phyloP scores from a whole-genome alignment of 2,888 invertebrate genomes.

The Aphidoletes aphidimyza region DNA sequence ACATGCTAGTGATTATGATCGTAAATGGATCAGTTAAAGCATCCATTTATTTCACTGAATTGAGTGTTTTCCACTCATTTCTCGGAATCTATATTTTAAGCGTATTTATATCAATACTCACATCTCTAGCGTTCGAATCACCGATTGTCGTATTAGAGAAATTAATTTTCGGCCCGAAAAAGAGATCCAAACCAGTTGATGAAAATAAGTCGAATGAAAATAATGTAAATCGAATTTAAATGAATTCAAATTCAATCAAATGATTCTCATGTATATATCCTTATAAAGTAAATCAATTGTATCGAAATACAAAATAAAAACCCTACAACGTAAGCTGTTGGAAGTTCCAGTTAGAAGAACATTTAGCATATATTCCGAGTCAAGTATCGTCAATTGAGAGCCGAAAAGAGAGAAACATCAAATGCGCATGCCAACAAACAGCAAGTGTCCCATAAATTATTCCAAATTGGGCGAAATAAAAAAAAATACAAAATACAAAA shows the following conservation, averaged over 20 bases:
- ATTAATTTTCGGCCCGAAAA: background rate
- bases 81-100: background rate
- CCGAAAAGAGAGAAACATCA: background rate
- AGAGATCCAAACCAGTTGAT: background rate
- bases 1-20: conserved; percentile 60
- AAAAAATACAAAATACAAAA: conserved; percentile 41
- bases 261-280: no score
- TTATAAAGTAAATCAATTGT: no score
- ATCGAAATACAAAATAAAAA: background rate
- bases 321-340: background rate
- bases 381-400: background rate
- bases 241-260: no score
- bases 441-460: conserved; percentile 54
- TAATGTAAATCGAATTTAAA: no score
- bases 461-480: conserved; percentile 24
- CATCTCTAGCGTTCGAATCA: conserved; percentile 68
- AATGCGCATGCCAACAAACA: conserved; percentile 52
- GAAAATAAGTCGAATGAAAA: background rate
- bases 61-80: conserved; percentile 58
- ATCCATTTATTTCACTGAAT: conserved; percentile 60
- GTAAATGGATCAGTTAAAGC: conserved; percentile 58
- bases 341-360: background rate
- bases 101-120: conserved; percentile 63
- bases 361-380: background rate
- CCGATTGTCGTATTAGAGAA: conserved; percentile 62